These are phyloP conservation scores for Lepilemur ruficaudatus DNA, from an alignment of 2,797 vertebrate species.

Conservation along the genomic window DNA sequence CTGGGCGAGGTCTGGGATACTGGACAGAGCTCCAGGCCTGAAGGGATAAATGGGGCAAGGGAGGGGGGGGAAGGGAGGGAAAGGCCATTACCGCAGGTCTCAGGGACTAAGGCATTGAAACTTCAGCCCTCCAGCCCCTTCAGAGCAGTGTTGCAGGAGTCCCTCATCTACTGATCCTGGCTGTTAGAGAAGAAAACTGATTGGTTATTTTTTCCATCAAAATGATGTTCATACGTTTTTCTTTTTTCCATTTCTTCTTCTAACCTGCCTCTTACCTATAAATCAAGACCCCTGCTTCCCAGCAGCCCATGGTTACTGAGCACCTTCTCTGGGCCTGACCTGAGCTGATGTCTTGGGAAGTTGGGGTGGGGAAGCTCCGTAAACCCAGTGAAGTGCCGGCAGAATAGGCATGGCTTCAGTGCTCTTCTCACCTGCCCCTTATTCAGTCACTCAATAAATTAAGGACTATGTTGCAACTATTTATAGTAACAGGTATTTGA, in stretches of 20 bases:
- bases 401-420: background rate
- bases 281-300: background rate
- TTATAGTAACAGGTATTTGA: background rate
- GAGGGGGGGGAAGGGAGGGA: background rate
- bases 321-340: background rate
- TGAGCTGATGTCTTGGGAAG: background rate
- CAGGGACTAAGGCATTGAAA: background rate
- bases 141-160: too few species aligned
- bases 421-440: background rate
- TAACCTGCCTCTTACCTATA: background rate
- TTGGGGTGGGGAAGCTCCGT: background rate
- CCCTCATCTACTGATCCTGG: background rate
- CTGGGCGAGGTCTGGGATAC: background rate
- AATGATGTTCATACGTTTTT: background rate
- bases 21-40: background rate
- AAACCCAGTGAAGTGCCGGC: background rate
- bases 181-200: background rate
- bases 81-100: background rate
- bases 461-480: background rate
- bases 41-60: background rate
- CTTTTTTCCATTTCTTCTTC: background rate
- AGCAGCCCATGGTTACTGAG: background rate
- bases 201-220: background rate
- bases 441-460: background rate
- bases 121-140: background rate